Conservation (phyloP, 2,888 invertebrate genomes). For the Lapara coniferarum region DNA sequence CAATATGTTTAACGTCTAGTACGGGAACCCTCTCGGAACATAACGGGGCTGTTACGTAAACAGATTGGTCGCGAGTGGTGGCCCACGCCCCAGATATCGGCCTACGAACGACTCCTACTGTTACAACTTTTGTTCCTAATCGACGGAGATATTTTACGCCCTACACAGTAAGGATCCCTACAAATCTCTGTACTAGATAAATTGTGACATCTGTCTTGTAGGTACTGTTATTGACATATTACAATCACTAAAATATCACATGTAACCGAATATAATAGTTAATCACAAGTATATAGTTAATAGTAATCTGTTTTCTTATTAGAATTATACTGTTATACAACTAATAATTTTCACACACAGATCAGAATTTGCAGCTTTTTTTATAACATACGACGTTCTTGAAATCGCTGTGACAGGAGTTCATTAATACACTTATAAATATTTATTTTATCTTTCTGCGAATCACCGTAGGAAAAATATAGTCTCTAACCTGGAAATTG, state of each 20-base stretch:
- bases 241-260: neutral
- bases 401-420: no score
- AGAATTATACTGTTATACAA: no score
- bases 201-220: neutral
- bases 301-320: no score
- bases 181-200: neutral
- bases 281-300: no score
- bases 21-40: conserved; percentile 80
- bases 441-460: no score
- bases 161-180: conserved; percentile 40
- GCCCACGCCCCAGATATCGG: conserved; percentile 69
- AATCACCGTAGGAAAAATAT: neutral
- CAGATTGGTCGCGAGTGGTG: conserved; percentile 80
- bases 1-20: conserved; percentile 84
- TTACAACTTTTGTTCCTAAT: conserved; percentile 66
- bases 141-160: conserved; percentile 55
- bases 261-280: no score
- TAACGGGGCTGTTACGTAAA: conserved; percentile 83
- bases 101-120: conserved; percentile 68
- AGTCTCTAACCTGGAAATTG: neutral
- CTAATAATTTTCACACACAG: no score
- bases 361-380: no score
- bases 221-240: neutral
- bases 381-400: no score
- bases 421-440: no score